Evolutionary conservation across 2,113 vertebrate species (phyloP).

Genomic region (Cromileptes altivelis): DNA sequence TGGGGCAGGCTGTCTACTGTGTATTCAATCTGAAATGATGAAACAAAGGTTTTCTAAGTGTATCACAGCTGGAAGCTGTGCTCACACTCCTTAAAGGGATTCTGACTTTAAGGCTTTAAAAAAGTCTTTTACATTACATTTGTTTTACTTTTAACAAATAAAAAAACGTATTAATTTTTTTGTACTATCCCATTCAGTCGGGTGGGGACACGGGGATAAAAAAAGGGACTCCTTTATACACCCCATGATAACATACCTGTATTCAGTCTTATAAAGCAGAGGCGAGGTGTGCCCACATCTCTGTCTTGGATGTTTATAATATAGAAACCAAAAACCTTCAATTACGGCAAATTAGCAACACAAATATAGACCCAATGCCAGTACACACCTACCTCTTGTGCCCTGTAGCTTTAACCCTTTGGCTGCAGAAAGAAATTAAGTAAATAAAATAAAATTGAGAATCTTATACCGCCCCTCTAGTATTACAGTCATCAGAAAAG

Average conservation of each 20-base stretch:
- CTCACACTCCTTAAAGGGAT: not conserved
- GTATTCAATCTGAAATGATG: slow-evolving; percentile 36
- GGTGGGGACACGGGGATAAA: not conserved
- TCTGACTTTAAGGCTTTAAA: not conserved
- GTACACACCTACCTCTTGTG: not conserved
- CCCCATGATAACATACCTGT: not conserved
- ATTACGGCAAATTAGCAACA: not conserved
- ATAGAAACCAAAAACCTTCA: not conserved
- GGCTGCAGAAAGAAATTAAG: not conserved
- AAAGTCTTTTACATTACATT: not conserved
- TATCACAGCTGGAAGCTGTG: slow-evolving; percentile 28
- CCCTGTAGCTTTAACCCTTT: not conserved
- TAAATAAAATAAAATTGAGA: not conserved
- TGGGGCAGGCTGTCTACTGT: slow-evolving; percentile 15
- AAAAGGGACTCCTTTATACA: not conserved
- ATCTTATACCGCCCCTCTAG: not conserved
- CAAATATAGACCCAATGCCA: not conserved
- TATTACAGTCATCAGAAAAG: not conserved
- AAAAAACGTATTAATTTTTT: not conserved
- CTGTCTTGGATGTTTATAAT: not conserved
- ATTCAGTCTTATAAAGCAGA: not conserved
- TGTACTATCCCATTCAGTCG: too few species aligned
- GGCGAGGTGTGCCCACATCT: not conserved
- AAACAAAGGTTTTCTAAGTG: slow-evolving; percentile 19
- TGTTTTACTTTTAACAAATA: slow-evolving; percentile 8